Evolutionary conservation across 1,140 invertebrate species (phyloP).

Genomic region (Oncopodura yosiiana): DNA sequence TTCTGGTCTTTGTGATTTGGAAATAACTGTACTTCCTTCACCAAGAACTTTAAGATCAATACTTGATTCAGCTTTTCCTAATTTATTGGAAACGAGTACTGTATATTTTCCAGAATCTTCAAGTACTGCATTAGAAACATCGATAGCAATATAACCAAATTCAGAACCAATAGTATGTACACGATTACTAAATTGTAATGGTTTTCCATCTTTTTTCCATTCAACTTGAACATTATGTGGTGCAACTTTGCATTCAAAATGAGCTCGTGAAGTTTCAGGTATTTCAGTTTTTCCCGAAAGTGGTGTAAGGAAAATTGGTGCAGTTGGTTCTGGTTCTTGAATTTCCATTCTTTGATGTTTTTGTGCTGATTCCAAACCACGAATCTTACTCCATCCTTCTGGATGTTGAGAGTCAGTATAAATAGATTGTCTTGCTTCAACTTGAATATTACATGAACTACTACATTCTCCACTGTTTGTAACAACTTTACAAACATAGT

Average conservation of each 20-base stretch:
- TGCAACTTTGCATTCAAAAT: conserved; percentile 84
- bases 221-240: conserved; percentile 80
- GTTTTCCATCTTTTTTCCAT: conserved; percentile 83
- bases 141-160: conserved; percentile 88
- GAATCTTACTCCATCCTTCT: conserved; percentile 82
- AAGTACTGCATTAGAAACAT: conserved; percentile 77
- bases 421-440: conserved; percentile 36
- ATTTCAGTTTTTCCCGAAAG: conserved; percentile 67
- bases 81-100: conserved; percentile 73
- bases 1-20: conserved; percentile 89
- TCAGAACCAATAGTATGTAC: conserved; percentile 91
- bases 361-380: conserved; percentile 61
- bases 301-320: conserved; percentile 45
- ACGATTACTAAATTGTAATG: conserved; percentile 69
- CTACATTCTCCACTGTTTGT: conserved; percentile 84
- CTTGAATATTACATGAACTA: conserved; percentile 77
- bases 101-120: conserved; percentile 92
- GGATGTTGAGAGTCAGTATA: conserved; percentile 74
- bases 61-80: conserved; percentile 73
- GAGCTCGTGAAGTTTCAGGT: conserved; percentile 66
- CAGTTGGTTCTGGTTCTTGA: conserved; percentile 49
- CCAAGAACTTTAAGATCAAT: conserved; percentile 61
- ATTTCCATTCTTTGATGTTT: conserved; percentile 13
- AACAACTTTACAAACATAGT: conserved; percentile 87
- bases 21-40: conserved; percentile 58